A percentile compares a stretch with the other conserved stretches of the same genome.
Evolutionary conservation across 2,797 vertebrate species (phyloP).

Genomic region (Bradypodion ventrale): DNA sequence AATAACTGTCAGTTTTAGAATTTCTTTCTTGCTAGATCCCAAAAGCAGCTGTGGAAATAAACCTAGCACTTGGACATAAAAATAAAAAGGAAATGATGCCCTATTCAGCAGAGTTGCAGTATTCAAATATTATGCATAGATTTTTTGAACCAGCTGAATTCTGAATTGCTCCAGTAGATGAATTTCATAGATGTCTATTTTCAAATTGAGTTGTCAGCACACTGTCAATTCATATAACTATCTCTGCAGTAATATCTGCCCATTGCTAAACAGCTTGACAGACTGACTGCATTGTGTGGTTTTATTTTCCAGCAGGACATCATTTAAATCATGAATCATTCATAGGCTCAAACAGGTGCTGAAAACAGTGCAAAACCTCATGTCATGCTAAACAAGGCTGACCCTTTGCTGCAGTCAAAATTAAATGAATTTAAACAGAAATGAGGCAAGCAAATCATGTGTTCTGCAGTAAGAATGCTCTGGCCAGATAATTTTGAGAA

Average conservation of each 20-base stretch:
- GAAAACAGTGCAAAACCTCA: slow-evolving; percentile 52
- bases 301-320: slow-evolving; percentile 35
- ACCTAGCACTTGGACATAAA: not conserved
- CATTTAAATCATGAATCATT: slow-evolving; percentile 66
- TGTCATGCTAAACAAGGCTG: slow-evolving; percentile 53
- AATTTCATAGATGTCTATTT: slow-evolving; percentile 57
- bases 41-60: slow-evolving; percentile 26
- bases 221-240: slow-evolving; percentile 63
- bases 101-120: not conserved
- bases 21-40: slow-evolving; percentile 51
- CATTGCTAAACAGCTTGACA: slow-evolving; percentile 60
- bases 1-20: slow-evolving; percentile 47
- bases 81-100: slow-evolving; percentile 44
- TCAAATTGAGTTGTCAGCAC: slow-evolving; percentile 62
- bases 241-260: slow-evolving; percentile 50
- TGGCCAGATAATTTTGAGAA: not conserved
- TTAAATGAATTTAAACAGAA: slow-evolving; percentile 13
- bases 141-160: slow-evolving; percentile 40
- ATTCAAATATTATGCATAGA: slow-evolving; percentile 44
- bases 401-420: slow-evolving; percentile 1
- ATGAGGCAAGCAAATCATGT: not conserved
- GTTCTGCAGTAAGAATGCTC: not conserved
- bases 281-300: slow-evolving; percentile 46
- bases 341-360: slow-evolving; percentile 61
- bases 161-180: slow-evolving; percentile 49